Evolutionary conservation across 2,113 vertebrate species (phyloP).

Genomic region (Campylorhamphus procurvoides): DNA sequence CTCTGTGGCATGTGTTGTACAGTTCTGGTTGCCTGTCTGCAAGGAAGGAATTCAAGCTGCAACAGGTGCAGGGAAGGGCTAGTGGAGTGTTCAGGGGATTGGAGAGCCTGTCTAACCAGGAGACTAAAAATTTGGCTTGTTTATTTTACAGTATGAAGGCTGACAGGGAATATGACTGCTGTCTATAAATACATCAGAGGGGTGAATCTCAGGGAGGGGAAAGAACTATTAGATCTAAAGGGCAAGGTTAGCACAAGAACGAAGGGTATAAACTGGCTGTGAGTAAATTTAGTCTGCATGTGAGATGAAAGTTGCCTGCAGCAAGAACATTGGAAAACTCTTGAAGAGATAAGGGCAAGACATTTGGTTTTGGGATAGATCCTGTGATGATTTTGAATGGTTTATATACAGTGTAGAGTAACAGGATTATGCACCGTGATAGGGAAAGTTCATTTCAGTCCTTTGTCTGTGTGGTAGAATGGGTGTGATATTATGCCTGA

Average conservation of each 20-base stretch:
- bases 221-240: slow-evolving; percentile 35
- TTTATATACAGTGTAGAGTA: not conserved
- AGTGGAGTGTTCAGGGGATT: not conserved
- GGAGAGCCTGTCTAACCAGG: slow-evolving; percentile 3
- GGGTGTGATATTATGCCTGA: not conserved
- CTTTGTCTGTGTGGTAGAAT: not conserved
- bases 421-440: not conserved
- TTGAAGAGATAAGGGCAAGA: not conserved
- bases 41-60: slow-evolving; percentile 36
- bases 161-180: not conserved
- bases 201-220: not conserved
- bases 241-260: slow-evolving; percentile 54
- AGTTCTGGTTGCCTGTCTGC: not conserved
- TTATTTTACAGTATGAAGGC: slow-evolving; percentile 24
- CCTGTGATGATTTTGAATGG: not conserved
- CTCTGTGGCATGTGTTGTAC: not conserved
- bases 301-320: not conserved
- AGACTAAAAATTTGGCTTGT: not conserved
- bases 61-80: slow-evolving; percentile 66
- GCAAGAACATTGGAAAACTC: not conserved
- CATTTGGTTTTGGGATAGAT: not conserved
- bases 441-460: not conserved
- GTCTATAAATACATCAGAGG: slow-evolving; percentile 62
- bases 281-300: slow-evolving; percentile 19
- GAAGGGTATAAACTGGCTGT: not conserved